Evolutionary conservation across 2,113 vertebrate genomes (phyloP).

Genomic region (Tetrax tetrax): DNA sequence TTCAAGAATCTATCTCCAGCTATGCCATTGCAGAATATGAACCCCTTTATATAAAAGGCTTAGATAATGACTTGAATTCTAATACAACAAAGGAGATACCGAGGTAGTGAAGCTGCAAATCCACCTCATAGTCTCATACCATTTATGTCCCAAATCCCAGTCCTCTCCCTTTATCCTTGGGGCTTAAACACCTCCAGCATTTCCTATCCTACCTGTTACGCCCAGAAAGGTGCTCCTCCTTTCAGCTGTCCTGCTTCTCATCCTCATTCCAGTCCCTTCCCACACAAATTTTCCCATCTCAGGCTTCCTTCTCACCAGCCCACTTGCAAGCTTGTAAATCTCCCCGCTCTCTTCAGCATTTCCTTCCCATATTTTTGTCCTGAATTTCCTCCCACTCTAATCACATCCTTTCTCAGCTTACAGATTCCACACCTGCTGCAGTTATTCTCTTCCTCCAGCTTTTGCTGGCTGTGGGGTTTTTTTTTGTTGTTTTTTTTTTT

Average conservation of each 20-base stretch:
- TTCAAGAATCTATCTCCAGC: not conserved
- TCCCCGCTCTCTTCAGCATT: conserved; percentile 7
- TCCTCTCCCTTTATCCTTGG: not conserved
- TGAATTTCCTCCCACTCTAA: not conserved
- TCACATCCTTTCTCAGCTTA: conserved; percentile 43
- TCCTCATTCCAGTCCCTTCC: not conserved
- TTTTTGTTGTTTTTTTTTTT: no score
- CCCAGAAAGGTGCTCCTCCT: not conserved
- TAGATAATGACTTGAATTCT: not conserved
- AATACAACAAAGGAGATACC: not conserved
- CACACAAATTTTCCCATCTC: conserved; percentile 6
- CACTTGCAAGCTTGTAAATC: not conserved
- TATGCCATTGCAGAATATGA: not conserved
- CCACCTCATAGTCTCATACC: not conserved
- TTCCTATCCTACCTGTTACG: not conserved
- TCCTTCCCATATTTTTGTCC: conserved; percentile 43
- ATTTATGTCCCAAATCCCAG: not conserved
- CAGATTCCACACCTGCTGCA: not conserved
- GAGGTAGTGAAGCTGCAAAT: not conserved
- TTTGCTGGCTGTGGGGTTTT: not conserved
- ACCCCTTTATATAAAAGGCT: not conserved
- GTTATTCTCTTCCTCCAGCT: not conserved
- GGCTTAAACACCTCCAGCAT: not conserved
- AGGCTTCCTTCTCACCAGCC: not conserved
- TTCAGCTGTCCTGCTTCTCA: not conserved